phyloP scores from a whole-genome alignment of 2,888 invertebrate genomes.

The Unio delphinus region DNA sequence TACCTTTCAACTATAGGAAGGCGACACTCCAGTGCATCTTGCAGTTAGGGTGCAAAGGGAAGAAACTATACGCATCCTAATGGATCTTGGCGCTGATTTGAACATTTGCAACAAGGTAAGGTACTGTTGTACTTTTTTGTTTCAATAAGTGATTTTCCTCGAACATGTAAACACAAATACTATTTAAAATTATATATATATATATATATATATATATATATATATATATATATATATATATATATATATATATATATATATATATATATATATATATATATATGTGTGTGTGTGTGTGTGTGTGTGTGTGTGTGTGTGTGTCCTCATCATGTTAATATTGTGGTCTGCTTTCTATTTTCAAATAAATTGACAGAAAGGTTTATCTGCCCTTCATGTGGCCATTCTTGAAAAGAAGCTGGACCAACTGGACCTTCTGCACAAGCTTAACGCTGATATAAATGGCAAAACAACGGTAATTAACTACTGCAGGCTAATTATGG shows the following conservation, averaged over 20 bases:
- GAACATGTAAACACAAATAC: too few species aligned
- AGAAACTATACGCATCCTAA: conserved; percentile 15
- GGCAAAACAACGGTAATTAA: conserved; percentile 20
- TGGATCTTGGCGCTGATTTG: conserved; percentile 20
- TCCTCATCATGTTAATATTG: too few species aligned
- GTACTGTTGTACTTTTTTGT: background rate
- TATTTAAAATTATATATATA: too few species aligned
- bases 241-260: too few species aligned
- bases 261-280: too few species aligned
- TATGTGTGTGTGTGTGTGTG: too few species aligned
- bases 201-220: too few species aligned
- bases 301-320: too few species aligned
- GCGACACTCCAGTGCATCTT: conserved; percentile 26
- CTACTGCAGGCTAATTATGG: background rate
- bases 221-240: too few species aligned
- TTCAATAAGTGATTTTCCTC: too few species aligned
- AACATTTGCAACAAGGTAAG: conserved; percentile 21
- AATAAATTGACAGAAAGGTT: conserved; percentile 15
- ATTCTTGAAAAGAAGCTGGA: conserved; percentile 16
- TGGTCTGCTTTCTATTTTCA: too few species aligned
- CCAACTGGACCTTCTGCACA: conserved; percentile 22
- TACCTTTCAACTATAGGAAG: conserved; percentile 12
- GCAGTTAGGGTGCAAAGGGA: conserved; percentile 11
- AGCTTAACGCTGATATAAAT: conserved; percentile 23
- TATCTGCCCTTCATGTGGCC: conserved; percentile 31